These are phyloP conservation scores for Montifringilla adamsi DNA, from an alignment of 2,113 vertebrate species.

Conservation along the genomic window DNA sequence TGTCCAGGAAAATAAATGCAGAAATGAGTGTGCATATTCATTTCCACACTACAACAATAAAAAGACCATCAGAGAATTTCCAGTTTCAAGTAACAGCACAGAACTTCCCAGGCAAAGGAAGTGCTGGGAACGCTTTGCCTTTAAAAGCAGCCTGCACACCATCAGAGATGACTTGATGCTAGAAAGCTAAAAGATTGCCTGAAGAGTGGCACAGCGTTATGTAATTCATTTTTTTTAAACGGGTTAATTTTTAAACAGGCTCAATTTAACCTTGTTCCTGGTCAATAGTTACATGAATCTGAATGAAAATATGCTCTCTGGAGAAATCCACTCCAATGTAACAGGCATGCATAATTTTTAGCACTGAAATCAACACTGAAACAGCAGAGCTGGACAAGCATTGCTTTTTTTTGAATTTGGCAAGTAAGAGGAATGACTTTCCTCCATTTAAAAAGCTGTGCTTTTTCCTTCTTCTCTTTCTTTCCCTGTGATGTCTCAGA, in stretches of 20 bases:
- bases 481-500: not conserved
- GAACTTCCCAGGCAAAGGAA: not conserved
- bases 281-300: not conserved
- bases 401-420: not conserved
- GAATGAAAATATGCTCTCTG: not conserved
- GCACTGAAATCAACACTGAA: not conserved
- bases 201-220: not conserved
- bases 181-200: constrained; percentile 29
- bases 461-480: not conserved
- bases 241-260: constrained; percentile 42
- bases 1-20: not conserved
- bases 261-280: constrained; percentile 28
- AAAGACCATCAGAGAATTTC: not conserved
- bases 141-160: not conserved
- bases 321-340: not conserved
- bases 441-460: not conserved
- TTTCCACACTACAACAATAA: not conserved
- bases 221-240: not conserved
- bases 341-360: not conserved
- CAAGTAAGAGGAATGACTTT: not conserved
- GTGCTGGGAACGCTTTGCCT: not conserved
- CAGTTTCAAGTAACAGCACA: not conserved
- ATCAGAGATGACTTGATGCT: not conserved
- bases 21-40: not conserved
- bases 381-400: not conserved